Conservation (phyloP, 2,113 vertebrate species). For the Cinclus cinclus region DNA sequence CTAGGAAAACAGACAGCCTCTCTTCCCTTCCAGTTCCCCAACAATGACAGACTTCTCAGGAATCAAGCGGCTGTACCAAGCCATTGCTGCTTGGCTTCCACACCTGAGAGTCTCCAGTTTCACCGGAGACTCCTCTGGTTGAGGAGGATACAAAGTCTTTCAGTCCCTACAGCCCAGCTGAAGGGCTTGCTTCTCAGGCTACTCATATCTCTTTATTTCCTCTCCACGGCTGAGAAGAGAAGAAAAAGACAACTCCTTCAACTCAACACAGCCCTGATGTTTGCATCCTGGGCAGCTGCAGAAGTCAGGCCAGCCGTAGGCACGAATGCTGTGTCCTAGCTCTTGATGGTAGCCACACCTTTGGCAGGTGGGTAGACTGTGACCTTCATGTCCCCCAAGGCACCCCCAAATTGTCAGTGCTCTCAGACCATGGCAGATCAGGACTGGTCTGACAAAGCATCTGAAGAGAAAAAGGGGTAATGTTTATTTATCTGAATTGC, state of each 20-base stretch:
- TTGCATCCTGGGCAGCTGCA: fast-evolving
- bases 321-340: not conserved
- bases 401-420: too few species aligned
- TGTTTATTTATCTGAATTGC: not conserved
- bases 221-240: not conserved
- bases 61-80: not conserved
- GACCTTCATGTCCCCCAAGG: fast-evolving
- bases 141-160: not conserved
- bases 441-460: not conserved
- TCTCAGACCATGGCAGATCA: not conserved
- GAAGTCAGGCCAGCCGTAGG: fast-evolving
- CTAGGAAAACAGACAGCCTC: not conserved
- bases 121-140: not conserved
- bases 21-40: not conserved
- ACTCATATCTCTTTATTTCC: not conserved
- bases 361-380: not conserved
- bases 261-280: fast-evolving
- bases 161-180: not conserved
- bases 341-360: not conserved
- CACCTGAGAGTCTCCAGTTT: not conserved
- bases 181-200: not conserved
- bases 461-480: not conserved
- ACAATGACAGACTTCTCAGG: not conserved
- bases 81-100: not conserved
- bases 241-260: not conserved